phyloP scores from a whole-genome alignment of 2,113 vertebrate genomes.

The Lota lota region DNA sequence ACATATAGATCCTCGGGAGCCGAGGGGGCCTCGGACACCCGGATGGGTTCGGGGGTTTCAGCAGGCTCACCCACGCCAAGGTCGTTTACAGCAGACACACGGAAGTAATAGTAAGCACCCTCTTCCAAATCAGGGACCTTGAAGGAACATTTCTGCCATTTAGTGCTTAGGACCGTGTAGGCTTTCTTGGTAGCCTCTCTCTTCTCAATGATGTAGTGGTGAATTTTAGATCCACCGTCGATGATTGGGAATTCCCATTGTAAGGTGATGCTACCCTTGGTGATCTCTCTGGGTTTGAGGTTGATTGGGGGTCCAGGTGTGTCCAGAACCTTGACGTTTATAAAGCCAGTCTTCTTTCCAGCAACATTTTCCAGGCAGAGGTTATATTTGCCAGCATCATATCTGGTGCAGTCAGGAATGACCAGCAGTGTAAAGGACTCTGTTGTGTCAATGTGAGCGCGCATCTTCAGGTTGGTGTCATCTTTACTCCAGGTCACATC shows the following conservation, averaged over 20 bases:
- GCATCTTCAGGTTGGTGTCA: conserved; percentile 81
- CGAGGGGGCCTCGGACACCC: conserved; percentile 89
- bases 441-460: conserved; percentile 92
- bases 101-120: conserved; percentile 94
- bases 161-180: conserved; percentile 86
- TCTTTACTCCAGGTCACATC: conserved; percentile 97
- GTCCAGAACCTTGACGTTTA: conserved; percentile 94
- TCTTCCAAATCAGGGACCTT: conserved; percentile 85
- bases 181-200: conserved; percentile 93
- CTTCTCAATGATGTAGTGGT: conserved; percentile 94
- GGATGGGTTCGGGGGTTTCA: conserved; percentile 90
- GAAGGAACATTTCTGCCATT: conserved; percentile 95
- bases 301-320: conserved; percentile 94
- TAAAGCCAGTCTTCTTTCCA: conserved; percentile 95
- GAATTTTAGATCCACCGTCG: conserved; percentile 94
- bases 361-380: conserved; percentile 94
- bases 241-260: conserved; percentile 98
- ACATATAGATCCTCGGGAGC: conserved; percentile 92
- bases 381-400: conserved; percentile 93
- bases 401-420: conserved; percentile 92
- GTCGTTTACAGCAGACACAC: conserved; percentile 94
- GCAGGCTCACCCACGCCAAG: conserved; percentile 90
- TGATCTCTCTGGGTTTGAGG: conserved; percentile 90
- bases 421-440: conserved; percentile 93
- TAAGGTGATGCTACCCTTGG: conserved; percentile 88